Conservation (phyloP, 2,888 invertebrate species). For the Leptinotarsa rubiginosa region DNA sequence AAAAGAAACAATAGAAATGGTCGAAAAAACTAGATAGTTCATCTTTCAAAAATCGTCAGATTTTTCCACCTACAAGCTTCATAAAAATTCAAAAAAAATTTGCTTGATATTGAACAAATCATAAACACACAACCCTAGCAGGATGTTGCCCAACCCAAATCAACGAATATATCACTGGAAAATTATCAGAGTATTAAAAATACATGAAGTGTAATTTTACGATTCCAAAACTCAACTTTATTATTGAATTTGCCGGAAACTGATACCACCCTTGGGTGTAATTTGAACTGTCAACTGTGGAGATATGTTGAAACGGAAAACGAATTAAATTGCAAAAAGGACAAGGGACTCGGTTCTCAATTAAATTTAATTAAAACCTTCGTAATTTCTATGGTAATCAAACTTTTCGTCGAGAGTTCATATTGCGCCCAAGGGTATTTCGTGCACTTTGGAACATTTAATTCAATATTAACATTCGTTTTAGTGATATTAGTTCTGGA, state of each 20-base stretch:
- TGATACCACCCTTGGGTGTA: conserved; percentile 4
- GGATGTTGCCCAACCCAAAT: too few species aligned
- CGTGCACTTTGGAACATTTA: conserved; percentile 36
- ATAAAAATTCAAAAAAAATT: too few species aligned
- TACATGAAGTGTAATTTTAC: background rate
- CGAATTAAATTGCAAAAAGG: conserved; percentile 23
- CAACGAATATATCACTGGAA: background rate
- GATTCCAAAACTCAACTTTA: background rate
- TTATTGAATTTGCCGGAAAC: conserved; percentile 15
- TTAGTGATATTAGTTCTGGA: background rate
- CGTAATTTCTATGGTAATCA: conserved; percentile 43
- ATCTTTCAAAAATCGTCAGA: too few species aligned
- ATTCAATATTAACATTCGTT: conserved; percentile 7
- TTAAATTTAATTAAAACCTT: conserved; percentile 47
- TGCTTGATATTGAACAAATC: too few species aligned
- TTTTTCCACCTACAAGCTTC: too few species aligned
- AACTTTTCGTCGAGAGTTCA: conserved; percentile 42
- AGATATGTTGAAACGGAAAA: conserved; percentile 20
- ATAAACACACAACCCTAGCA: too few species aligned
- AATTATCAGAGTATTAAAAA: background rate
- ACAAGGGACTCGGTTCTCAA: conserved; percentile 24
- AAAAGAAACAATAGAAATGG: too few species aligned
- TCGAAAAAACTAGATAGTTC: too few species aligned
- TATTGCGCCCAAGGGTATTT: conserved; percentile 43
- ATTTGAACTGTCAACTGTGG: conserved; percentile 2